phyloP scores from a whole-genome alignment of 2,113 vertebrate genomes.

The Gila orcuttii region DNA sequence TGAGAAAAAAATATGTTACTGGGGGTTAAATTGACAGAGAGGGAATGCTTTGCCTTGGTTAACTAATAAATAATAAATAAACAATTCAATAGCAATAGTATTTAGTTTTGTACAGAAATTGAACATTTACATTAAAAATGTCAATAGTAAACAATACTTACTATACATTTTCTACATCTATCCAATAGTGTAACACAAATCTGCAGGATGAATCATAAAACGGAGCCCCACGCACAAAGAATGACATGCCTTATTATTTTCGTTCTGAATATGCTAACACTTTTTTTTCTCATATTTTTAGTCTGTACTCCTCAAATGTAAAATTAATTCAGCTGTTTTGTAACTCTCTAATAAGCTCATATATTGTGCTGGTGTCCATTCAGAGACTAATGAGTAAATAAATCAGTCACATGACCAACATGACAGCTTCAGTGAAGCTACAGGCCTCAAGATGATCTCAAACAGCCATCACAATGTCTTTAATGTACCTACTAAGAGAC shows the following conservation, averaged over 20 bases:
- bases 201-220: too few species aligned
- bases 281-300: neutral
- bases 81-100: neutral
- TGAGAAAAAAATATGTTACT: neutral
- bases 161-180: too few species aligned
- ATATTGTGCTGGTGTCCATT: neutral
- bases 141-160: too few species aligned
- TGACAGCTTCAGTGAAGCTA: neutral
- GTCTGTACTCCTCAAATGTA: neutral
- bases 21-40: neutral
- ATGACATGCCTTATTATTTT: too few species aligned
- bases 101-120: too few species aligned
- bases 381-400: neutral
- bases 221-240: too few species aligned
- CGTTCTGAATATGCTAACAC: too few species aligned
- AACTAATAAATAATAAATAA: neutral
- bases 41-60: slow-evolving; percentile 46
- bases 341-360: neutral
- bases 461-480: slow-evolving; percentile 7
- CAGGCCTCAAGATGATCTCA: neutral
- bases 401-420: neutral
- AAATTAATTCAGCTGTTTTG: neutral
- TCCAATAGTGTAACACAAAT: too few species aligned
- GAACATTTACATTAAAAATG: too few species aligned
- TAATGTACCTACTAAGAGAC: neutral